Evolutionary conservation across 2,797 vertebrate species (phyloP), one percentile per base, ranked within the genome.

Genomic region (Chanos chanos): DNA sequence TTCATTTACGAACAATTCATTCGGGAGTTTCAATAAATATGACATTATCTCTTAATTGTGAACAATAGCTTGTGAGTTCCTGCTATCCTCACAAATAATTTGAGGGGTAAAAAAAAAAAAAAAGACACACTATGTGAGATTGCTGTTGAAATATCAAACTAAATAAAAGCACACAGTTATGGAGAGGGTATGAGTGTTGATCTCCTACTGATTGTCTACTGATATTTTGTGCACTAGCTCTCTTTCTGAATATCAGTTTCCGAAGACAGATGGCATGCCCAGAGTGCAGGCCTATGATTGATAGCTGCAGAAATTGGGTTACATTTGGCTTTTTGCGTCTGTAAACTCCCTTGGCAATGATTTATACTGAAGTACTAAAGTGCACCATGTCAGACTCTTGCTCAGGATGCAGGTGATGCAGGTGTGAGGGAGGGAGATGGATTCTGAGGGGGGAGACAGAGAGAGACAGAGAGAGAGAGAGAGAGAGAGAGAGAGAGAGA

Each of bases 291-390:
- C 61, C 53, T 61, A 68, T 89, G 86, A 89, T 89, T 87, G 86
- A 89, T 87, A 87, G 81, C 79, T 85, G 78, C 81, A 84, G 80
- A 85, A 90, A 87, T 82, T 86, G 81, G 87, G 85, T 87, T 90
- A 87, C 80, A 80, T 88, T 86, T 81, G 79, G 77, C 77, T 76
- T 69, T 77, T 84, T 79, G 82, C 37, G 43, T 81, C 74, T 74
- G 80, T 82, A 86, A 87, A 85, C 76, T 78, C 76, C 64, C 44
- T 56, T 61, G 73, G 77, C 33, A 67, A 72, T 86, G 87, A 89
- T 88, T 86, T 81, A 87, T 86, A 73, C 78, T 68, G 78, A 77
- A 81, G 76, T 72, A 76, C 68, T 82, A 79, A 84, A 81, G 81
- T 81, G 80, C 77, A 76, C 64, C 51, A 55, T 77, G 45, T 60